phyloP scores from a whole-genome alignment of 2,797 vertebrate genomes.

The Helarctos malayanus region DNA sequence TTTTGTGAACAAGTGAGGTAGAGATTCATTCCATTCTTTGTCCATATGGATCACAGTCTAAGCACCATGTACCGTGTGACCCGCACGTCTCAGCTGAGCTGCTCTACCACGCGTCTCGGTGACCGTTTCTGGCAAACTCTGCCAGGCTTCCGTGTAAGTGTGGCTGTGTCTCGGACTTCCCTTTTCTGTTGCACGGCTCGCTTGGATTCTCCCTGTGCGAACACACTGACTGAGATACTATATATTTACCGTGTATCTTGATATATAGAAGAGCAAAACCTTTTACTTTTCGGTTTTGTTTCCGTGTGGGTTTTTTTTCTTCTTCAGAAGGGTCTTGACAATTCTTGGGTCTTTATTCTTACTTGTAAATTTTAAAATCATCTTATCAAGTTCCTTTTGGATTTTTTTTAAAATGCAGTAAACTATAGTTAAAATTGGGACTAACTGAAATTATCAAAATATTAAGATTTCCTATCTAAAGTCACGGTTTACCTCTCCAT shows the following conservation, averaged over 20 bases:
- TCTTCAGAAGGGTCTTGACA: not conserved
- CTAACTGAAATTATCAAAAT: conserved; percentile 5
- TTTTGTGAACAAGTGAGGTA: not conserved
- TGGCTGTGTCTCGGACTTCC: not conserved
- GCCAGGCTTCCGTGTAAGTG: not conserved
- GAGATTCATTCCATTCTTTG: conserved; percentile 10
- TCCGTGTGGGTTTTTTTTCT: not conserved
- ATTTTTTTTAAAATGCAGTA: not conserved
- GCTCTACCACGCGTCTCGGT: not conserved
- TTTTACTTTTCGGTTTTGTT: not conserved
- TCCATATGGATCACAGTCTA: not conserved
- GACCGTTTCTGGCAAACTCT: not conserved
- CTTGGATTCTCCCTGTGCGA: not conserved
- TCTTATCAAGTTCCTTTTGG: not conserved
- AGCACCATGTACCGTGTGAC: not conserved
- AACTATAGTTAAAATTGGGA: conserved; percentile 8
- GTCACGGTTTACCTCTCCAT: not conserved
- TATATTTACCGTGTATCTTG: not conserved
- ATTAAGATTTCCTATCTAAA: conserved; percentile 29
- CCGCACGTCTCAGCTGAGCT: not conserved
- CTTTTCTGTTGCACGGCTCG: not conserved
- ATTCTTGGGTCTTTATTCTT: not conserved
- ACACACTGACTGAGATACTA: not conserved
- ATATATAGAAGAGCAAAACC: not conserved
- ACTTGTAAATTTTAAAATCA: not conserved